These are phyloP conservation scores for Nerophis ophidion DNA, from an alignment of 2,113 vertebrate genomes.

Conservation along the genomic window DNA sequence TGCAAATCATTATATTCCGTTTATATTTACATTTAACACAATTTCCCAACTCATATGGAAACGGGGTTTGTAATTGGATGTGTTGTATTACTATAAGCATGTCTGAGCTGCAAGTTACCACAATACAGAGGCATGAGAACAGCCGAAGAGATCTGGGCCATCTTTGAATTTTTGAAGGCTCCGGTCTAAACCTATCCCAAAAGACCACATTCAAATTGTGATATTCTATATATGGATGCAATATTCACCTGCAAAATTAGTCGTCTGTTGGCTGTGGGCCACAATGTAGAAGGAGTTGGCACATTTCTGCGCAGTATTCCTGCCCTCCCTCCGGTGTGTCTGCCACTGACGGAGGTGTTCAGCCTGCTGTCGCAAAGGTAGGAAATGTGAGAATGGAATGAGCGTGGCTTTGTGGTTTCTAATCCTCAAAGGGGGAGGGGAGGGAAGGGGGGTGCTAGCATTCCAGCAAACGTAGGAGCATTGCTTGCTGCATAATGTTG, in stretches of 20 bases:
- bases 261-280: background rate
- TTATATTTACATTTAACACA: no score
- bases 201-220: background rate
- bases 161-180: conserved; percentile 16
- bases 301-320: background rate
- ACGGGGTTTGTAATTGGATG: no score
- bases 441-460: conserved; percentile 15
- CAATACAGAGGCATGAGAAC: background rate
- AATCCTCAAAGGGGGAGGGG: conserved; percentile 48
- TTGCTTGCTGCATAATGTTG: conserved; percentile 11
- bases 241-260: background rate
- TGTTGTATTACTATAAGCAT: no score
- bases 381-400: conserved; percentile 48
- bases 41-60: no score
- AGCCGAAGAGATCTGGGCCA: conserved; percentile 6
- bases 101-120: no score
- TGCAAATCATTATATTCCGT: no score
- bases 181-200: background rate
- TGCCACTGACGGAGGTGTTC: conserved; percentile 41
- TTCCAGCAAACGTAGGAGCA: conserved; percentile 4
- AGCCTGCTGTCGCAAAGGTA: conserved; percentile 24
- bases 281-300: conserved; percentile 1
- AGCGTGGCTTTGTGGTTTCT: conserved; percentile 52
- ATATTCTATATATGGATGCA: conserved; percentile 1
- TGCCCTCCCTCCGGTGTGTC: conserved; percentile 13